These are phyloP conservation scores for Drosophila formosana DNA, from an alignment of 2,888 invertebrate species.

Conservation along the genomic window DNA sequence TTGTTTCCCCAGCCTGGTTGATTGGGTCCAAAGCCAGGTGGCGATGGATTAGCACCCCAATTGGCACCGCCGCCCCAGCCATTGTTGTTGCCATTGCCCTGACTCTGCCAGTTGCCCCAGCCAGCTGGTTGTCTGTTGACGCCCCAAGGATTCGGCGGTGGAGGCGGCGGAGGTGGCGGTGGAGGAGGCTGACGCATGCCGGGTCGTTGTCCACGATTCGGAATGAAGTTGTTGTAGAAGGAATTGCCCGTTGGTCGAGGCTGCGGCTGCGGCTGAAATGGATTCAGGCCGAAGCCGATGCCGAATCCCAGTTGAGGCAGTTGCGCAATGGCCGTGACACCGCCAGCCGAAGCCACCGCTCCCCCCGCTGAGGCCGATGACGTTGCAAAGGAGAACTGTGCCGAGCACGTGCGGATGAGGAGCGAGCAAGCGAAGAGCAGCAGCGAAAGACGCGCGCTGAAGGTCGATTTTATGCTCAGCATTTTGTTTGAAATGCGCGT, in stretches of 20 bases:
- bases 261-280: slow-evolving; percentile 17
- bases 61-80: slow-evolving; percentile 32
- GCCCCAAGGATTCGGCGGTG: slow-evolving; percentile 9
- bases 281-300: slow-evolving; percentile 30
- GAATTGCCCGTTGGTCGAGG: background rate
- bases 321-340: slow-evolving; percentile 44
- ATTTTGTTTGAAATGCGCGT: slow-evolving; percentile 21
- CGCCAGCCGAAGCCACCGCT: slow-evolving; percentile 63
- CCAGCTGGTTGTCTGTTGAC: slow-evolving; percentile 8
- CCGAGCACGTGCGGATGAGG: slow-evolving; percentile 22
- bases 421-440: slow-evolving; percentile 2
- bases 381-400: slow-evolving; percentile 51
- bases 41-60: background rate
- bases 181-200: slow-evolving; percentile 6
- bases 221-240: slow-evolving; percentile 1
- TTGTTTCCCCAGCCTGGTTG: slow-evolving; percentile 12
- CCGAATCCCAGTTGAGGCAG: slow-evolving; percentile 43
- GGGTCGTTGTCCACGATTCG: slow-evolving; percentile 4
- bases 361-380: slow-evolving; percentile 47
- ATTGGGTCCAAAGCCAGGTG: slow-evolving; percentile 12
- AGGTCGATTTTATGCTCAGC: slow-evolving; percentile 20
- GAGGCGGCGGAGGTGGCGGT: background rate
- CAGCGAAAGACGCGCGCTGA: slow-evolving; percentile 16
- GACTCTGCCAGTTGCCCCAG: slow-evolving; percentile 39
- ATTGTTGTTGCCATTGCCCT: slow-evolving; percentile 4